phyloP scores from a whole-genome alignment of 2,797 vertebrate genomes.

The Anabas testudineus region DNA sequence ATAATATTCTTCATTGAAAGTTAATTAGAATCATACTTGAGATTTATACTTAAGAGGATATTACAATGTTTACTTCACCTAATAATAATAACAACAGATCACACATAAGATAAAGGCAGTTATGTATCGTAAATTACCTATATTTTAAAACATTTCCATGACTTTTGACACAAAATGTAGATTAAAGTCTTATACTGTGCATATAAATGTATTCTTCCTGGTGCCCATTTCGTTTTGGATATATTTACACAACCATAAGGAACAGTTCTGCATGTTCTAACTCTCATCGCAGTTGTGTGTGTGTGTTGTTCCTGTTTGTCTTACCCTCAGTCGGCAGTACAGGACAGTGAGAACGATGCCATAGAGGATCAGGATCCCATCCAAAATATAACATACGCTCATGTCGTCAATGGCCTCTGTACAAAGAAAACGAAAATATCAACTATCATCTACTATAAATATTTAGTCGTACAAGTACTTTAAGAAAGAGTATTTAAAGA shows the following conservation, averaged over 20 bases:
- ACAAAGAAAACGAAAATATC: slow-evolving; percentile 23
- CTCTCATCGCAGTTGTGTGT: neutral
- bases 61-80: no score
- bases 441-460: neutral
- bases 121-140: neutral
- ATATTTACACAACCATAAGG: accelerated
- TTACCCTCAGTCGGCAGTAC: slow-evolving; percentile 91
- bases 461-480: neutral
- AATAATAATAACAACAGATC: no score
- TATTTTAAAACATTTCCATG: neutral
- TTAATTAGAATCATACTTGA: neutral
- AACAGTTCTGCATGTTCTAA: neutral
- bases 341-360: slow-evolving; percentile 88
- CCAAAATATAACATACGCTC: slow-evolving; percentile 87
- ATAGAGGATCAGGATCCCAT: slow-evolving; percentile 89
- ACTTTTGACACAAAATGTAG: neutral
- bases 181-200: no score
- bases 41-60: neutral
- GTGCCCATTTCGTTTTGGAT: neutral
- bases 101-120: neutral
- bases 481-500: slow-evolving; percentile 46
- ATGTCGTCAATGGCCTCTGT: slow-evolving; percentile 63
- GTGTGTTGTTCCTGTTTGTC: slow-evolving; percentile 10
- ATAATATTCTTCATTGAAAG: accelerated
- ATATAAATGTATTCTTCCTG: neutral